These are phyloP conservation scores for Holacanthus passer DNA, from an alignment of 2,113 vertebrate species.

Conservation along the genomic window DNA sequence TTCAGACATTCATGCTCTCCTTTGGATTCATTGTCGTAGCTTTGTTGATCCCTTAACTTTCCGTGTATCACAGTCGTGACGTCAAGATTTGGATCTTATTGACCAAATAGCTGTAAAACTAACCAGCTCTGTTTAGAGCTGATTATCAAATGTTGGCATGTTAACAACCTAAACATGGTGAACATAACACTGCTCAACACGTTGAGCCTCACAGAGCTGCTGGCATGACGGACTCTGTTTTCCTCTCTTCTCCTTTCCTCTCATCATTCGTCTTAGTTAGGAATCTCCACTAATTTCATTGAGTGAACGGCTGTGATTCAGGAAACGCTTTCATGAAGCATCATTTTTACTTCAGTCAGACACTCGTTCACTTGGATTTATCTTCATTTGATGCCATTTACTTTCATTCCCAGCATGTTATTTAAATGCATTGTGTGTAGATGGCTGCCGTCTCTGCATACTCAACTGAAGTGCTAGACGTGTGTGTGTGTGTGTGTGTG, in stretches of 20 bases:
- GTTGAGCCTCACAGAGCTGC: too few species aligned
- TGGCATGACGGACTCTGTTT: neutral
- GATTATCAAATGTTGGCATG: too few species aligned
- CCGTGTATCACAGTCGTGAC: too few species aligned
- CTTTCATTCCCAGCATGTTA: neutral
- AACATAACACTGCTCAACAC: too few species aligned
- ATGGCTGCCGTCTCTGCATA: neutral
- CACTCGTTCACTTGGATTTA: neutral
- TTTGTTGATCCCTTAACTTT: neutral
- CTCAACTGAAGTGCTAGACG: neutral
- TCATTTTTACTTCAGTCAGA: neutral
- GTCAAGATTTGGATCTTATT: too few species aligned
- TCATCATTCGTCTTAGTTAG: neutral
- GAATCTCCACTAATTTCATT: neutral
- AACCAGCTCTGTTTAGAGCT: too few species aligned
- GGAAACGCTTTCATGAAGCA: neutral
- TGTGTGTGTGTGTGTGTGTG: conserved; percentile 1
- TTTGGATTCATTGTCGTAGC: too few species aligned
- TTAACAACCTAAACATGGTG: too few species aligned
- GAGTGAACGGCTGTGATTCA: neutral
- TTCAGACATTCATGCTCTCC: too few species aligned
- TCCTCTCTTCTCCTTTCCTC: neutral
- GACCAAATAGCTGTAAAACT: too few species aligned
- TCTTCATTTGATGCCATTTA: neutral
- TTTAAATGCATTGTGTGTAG: neutral